These are phyloP conservation scores for Perognathus longimembris DNA, from an alignment of 2,113 vertebrate genomes.

Conservation along the genomic window DNA sequence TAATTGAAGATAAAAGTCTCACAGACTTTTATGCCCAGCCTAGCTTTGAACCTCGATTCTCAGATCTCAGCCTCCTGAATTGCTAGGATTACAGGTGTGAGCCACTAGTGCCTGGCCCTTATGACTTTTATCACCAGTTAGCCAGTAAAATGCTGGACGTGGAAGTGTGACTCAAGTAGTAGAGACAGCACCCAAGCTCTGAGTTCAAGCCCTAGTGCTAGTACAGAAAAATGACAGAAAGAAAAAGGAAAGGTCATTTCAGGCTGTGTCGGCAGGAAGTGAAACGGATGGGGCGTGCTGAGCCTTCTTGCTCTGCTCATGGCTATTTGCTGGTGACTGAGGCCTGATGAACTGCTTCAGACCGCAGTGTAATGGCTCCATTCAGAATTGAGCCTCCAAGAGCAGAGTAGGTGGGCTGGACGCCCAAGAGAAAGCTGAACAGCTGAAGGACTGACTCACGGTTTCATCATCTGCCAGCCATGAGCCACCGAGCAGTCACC, in stretches of 20 bases:
- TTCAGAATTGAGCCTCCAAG: constrained; percentile 22
- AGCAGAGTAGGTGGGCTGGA: neutral
- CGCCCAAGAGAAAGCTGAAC: neutral
- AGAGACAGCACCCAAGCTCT: too few species aligned
- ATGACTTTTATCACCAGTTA: too few species aligned
- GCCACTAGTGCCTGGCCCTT: too few species aligned
- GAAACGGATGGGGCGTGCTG: neutral
- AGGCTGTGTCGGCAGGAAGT: neutral
- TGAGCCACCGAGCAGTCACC: too few species aligned
- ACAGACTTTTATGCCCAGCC: too few species aligned
- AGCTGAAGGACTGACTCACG: neutral
- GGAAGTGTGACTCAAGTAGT: neutral
- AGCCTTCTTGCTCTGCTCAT: neutral
- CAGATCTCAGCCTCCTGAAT: too few species aligned
- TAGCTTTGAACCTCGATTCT: too few species aligned
- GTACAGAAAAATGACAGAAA: too few species aligned
- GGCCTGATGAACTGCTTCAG: neutral
- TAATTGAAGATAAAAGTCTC: too few species aligned
- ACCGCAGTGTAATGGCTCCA: neutral
- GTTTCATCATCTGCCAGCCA: neutral
- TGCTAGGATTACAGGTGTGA: too few species aligned
- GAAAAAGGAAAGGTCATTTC: neutral
- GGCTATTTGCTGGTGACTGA: neutral
- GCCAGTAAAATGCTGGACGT: neutral
- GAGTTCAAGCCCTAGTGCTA: too few species aligned